A percentile compares a stretch with the other conserved stretches of the same genome.
Evolutionary conservation across 2,113 vertebrate species (phyloP).

Genomic region (Nanorana parkeri): DNA sequence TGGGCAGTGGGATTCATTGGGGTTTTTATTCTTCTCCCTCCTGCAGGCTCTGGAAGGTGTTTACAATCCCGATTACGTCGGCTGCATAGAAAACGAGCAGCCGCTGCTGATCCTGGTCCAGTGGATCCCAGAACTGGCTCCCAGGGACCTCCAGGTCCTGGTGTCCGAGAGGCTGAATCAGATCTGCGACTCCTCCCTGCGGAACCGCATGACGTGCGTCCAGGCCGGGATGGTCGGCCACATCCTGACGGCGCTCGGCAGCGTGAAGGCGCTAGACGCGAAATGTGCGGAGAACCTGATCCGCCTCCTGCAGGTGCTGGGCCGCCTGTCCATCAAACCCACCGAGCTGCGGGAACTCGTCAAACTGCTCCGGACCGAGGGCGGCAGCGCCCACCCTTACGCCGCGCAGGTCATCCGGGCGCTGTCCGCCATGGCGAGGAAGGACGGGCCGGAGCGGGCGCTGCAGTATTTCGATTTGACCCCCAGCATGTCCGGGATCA

Average conservation of each 20-base stretch:
- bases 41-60: conserved; percentile 88
- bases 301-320: conserved; percentile 83
- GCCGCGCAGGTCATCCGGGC: conserved; percentile 75
- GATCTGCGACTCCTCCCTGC: conserved; percentile 83
- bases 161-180: conserved; percentile 82
- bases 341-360: conserved; percentile 85
- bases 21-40: not conserved
- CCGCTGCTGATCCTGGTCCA: conserved; percentile 86
- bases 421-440: conserved; percentile 86
- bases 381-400: conserved; percentile 71
- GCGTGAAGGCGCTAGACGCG: conserved; percentile 70
- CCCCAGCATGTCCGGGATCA: conserved; percentile 94
- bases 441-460: conserved; percentile 74
- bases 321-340: conserved; percentile 85
- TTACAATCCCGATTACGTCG: conserved; percentile 72
- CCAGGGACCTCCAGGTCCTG: conserved; percentile 83
- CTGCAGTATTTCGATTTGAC: conserved; percentile 92
- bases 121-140: conserved; percentile 85
- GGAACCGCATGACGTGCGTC: conserved; percentile 87
- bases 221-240: conserved; percentile 87
- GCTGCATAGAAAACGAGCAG: conserved; percentile 88
- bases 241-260: conserved; percentile 78
- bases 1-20: too few relatives aligned
- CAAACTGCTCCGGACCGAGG: conserved; percentile 71
- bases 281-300: conserved; percentile 84